Conservation (phyloP, 2,113 vertebrate genomes). For the Lepisosteus oculatus region DNA sequence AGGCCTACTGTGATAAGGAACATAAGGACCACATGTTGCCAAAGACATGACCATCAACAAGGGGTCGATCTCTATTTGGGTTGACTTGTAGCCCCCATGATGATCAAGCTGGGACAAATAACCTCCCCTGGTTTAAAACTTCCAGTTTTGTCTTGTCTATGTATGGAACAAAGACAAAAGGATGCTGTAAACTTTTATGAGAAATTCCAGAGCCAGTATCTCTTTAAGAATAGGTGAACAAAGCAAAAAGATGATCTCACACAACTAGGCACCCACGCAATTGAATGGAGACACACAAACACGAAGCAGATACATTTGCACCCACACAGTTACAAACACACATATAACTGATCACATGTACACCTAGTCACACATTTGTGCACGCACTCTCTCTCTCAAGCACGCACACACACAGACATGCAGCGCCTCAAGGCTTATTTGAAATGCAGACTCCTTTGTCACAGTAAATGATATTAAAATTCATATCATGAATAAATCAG, state of each 20-base stretch:
- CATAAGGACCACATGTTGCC: too few species aligned
- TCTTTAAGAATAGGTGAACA: too few species aligned
- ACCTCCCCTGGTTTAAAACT: too few species aligned
- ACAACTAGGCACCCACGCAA: conserved; percentile 10
- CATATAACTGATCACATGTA: neutral
- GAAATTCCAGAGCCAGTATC: conserved; percentile 4
- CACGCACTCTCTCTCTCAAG: conserved; percentile 23
- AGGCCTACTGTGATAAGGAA: too few species aligned
- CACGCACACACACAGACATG: conserved; percentile 27
- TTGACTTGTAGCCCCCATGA: too few species aligned
- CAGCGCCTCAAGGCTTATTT: conserved; percentile 54
- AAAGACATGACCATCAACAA: too few species aligned
- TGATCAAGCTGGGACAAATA: too few species aligned
- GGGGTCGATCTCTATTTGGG: too few species aligned
- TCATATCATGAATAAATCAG: conserved; percentile 67
- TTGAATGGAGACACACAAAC: neutral
- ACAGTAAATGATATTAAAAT: conserved; percentile 66
- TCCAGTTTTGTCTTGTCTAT: too few species aligned
- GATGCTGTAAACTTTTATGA: neutral
- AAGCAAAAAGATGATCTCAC: conserved; percentile 25
- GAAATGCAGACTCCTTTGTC: conserved; percentile 58
- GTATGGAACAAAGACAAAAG: too few species aligned
- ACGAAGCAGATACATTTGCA: conserved; percentile 1
- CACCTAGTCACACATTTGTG: neutral
- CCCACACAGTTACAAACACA: neutral